Percentiles rank a stretch among this genome's conserved stretches.
phyloP scores from a whole-genome alignment of 2,888 invertebrate species.

The Pecten maximus region DNA sequence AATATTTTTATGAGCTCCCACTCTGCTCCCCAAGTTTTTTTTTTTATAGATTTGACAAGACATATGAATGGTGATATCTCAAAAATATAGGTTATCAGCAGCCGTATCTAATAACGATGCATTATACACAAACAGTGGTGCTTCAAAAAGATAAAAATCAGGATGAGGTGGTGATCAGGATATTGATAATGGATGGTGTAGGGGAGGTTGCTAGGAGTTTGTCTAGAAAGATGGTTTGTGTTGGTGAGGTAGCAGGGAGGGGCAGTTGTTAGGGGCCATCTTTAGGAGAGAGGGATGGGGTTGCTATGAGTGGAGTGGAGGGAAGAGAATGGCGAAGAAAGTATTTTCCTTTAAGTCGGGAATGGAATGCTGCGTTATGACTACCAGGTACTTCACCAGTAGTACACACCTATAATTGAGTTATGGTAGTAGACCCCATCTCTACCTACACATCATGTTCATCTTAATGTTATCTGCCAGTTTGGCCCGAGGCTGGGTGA shows the following conservation, averaged over 20 bases:
- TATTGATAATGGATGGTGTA: no score
- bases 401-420: slow-evolving; percentile 15
- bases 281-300: no score
- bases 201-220: background rate
- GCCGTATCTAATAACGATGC: no score
- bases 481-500: background rate
- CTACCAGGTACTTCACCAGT: background rate
- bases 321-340: background rate
- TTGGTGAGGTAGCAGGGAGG: background rate
- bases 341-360: background rate
- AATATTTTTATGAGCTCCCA: no score
- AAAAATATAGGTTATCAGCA: no score
- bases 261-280: background rate
- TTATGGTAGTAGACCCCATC: background rate
- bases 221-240: background rate
- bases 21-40: no score
- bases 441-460: background rate
- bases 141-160: no score
- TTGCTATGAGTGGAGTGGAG: background rate
- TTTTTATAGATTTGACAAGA: no score
- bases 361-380: background rate
- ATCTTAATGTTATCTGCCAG: background rate
- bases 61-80: no score
- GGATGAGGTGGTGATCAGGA: no score
- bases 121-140: no score